Base-by-base conservation (phyloP, 2,797 vertebrate genomes). In the Tachyglossus aculeatus region DNA sequence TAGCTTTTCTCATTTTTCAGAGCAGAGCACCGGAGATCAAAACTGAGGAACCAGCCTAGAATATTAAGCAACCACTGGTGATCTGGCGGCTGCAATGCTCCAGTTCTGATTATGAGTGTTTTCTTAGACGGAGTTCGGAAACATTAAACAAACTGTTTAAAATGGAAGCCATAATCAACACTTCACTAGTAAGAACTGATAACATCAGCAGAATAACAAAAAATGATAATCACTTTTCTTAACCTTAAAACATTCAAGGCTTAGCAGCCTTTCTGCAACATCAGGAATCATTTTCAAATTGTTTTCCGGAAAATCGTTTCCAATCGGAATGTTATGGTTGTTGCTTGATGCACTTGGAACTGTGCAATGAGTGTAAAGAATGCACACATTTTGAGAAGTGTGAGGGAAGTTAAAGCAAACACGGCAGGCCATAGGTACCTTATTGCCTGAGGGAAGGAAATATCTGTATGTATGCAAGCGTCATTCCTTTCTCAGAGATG, bases 111-210 rank as follows among this genome's bases (percentile, higher is more conserved):
- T 13, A 64, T 71, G 50, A 39, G 11, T 8, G 12, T 2, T 7
- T 54, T 83, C 74, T 70, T 14, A 21, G 15, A 65, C 53, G 71
- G 75, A 32, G 21, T 60, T 36, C 70, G 64, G 52, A 48, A 22
- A 16, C 31, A 33, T 56, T 59, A 58, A 80, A 70, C 21, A 80
- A 80, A 58, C 21, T 45, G 59, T 32, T 10, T 50, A 16, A 65
- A 80, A 56, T 33, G 55, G 61, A 32, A 74, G 41, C 52, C 73
- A 34, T 55, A 77, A 78, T 74, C 58, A 80, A 54, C 81, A 80
- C 53, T 21, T 71, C 24, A 64, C 53, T 39, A 63, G 73, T 62
- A 61, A 57, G 43, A 34, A 53, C 52, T 52, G 29, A 41, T 51
- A 64, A 43, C 48, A 53, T 27, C 31, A 52, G 50, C 21, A 50